A percentile compares a stretch with the other conserved stretches of the same genome.
Conservation (phyloP, 2,797 vertebrate species). For the Catamblyrhynchus diadema region DNA sequence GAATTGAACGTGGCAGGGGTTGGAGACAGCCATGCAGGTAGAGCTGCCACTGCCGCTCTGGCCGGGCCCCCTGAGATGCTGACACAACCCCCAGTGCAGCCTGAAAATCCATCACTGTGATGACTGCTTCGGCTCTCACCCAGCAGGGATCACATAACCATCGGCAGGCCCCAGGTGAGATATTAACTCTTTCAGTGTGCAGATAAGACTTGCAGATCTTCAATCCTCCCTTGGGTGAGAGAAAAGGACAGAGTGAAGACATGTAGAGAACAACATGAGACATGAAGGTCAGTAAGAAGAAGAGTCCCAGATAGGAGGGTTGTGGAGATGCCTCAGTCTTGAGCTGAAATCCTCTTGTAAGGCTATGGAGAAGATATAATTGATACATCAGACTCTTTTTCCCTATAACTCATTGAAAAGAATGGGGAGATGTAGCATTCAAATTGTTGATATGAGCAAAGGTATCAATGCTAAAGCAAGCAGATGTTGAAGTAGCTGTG, state of each 20-base stretch:
- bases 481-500: not conserved
- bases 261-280: not conserved
- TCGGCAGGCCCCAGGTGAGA: not conserved
- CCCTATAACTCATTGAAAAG: not conserved
- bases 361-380: not conserved
- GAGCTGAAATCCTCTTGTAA: not conserved
- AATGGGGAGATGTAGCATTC: accelerated
- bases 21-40: accelerated
- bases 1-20: not conserved
- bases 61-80: not conserved
- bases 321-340: not conserved
- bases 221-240: not conserved
- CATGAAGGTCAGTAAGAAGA: not conserved
- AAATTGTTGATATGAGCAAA: not conserved
- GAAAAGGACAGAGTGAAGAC: not conserved
- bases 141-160: accelerated
- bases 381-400: not conserved
- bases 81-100: not conserved
- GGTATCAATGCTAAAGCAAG: not conserved
- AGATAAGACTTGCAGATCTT: not conserved
- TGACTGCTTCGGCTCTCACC: not conserved
- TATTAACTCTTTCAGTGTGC: not conserved
- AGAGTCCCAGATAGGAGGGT: not conserved
- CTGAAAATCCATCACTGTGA: not conserved
- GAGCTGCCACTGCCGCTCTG: not conserved